Conservation (phyloP, 2,888 invertebrate species). For the Agrenia bidenticulata region DNA sequence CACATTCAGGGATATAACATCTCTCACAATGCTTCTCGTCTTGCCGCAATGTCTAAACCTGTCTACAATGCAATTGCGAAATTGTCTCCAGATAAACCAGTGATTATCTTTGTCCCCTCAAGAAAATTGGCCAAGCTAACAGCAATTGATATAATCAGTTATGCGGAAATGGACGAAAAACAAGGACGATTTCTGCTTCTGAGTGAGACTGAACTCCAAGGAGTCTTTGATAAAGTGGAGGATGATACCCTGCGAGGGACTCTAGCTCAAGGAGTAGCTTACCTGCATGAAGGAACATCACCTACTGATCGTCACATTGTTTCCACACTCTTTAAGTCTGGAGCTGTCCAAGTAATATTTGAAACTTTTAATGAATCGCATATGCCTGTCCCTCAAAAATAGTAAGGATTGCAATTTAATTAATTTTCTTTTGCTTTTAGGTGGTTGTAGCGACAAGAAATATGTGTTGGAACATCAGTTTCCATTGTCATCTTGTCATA, state of each 20-base stretch:
- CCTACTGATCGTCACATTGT: slow-evolving; percentile 83
- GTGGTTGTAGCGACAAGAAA: slow-evolving; percentile 88
- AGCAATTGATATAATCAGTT: slow-evolving; percentile 92
- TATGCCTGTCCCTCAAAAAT: background rate
- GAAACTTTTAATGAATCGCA: background rate
- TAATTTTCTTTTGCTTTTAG: slow-evolving; percentile 58
- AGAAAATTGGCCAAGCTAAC: slow-evolving; percentile 88
- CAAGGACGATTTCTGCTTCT: slow-evolving; percentile 88
- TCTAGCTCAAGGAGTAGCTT: slow-evolving; percentile 91
- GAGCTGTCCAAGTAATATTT: slow-evolving; percentile 67
- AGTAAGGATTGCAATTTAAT: background rate
- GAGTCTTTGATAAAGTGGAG: slow-evolving; percentile 80
- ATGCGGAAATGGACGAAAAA: slow-evolving; percentile 84
- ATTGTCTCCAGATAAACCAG: slow-evolving; percentile 80
- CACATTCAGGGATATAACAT: slow-evolving; percentile 97
- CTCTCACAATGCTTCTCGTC: slow-evolving; percentile 92
- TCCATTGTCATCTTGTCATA: slow-evolving; percentile 89
- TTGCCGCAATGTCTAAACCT: slow-evolving; percentile 97
- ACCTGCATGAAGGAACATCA: slow-evolving; percentile 91
- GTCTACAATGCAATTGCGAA: slow-evolving; percentile 89
- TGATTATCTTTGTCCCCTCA: slow-evolving; percentile 87
- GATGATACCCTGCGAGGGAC: slow-evolving; percentile 93
- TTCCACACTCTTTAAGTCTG: slow-evolving; percentile 88
- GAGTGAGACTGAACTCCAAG: slow-evolving; percentile 79
- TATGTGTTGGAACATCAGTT: slow-evolving; percentile 88